These are phyloP conservation scores for Auanema freiburgensis DNA, from an alignment of 2,888 invertebrate species.

Conservation along the genomic window DNA sequence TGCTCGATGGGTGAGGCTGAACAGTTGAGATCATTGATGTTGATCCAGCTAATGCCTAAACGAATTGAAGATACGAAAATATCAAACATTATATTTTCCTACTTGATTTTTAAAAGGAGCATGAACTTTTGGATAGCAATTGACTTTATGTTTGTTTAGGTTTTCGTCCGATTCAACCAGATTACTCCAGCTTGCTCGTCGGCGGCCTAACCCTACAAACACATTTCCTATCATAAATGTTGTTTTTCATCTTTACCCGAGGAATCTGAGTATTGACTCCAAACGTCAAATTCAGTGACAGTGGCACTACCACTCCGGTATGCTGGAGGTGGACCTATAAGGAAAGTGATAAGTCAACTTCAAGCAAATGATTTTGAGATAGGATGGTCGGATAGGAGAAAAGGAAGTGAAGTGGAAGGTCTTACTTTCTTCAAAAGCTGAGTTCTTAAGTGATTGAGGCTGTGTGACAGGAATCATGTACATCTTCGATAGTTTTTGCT, in stretches of 20 bases:
- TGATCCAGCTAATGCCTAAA: too few relatives aligned
- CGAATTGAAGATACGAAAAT: too few relatives aligned
- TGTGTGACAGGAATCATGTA: too few relatives aligned
- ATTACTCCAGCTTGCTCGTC: conserved; percentile 52
- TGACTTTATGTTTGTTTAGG: conserved; percentile 24
- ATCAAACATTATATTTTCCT: not conserved
- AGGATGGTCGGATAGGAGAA: too few relatives aligned
- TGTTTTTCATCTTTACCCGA: conserved; percentile 4
- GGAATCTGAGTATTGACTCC: conserved; percentile 38
- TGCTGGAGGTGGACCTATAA: conserved; percentile 45
- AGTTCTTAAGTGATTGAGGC: too few relatives aligned
- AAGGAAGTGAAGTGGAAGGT: too few relatives aligned
- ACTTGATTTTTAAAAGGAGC: conserved; percentile 18
- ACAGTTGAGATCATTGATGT: too few relatives aligned
- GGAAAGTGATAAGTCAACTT: not conserved
- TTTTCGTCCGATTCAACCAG: conserved; percentile 45
- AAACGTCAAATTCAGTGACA: conserved; percentile 39
- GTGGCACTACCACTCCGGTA: conserved; percentile 29
- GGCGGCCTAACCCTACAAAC: conserved; percentile 26
- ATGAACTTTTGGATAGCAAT: conserved; percentile 34
- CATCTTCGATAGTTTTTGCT: too few relatives aligned
- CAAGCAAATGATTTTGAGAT: too few relatives aligned
- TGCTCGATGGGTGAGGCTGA: too few relatives aligned
- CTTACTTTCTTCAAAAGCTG: too few relatives aligned
- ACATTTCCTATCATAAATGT: not conserved